Base-by-base conservation (phyloP, 64 coral and sea anemone genomes). In the Stylophora pistillata region DNA sequence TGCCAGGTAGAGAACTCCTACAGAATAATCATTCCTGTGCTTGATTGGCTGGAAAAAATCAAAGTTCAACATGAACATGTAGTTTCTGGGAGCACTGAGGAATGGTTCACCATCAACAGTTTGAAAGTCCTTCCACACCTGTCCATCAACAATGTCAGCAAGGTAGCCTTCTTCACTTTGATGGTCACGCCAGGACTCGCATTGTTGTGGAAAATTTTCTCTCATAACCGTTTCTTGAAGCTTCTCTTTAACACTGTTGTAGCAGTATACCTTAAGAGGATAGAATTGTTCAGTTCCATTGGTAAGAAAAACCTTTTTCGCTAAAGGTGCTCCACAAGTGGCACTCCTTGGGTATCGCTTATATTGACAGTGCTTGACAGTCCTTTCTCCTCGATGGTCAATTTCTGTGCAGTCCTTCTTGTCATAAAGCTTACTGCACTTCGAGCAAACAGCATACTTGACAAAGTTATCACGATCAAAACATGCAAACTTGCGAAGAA, bases 41-140 rank as follows among this genome's bases (percentile, higher is more conserved):
- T 34, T 79, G n/a, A 73, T 79, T 21, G 90, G 84, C 74, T 92
- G 90, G 21, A 92, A 92, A 61, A 73, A 92, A 56, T 87, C 84
- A 1, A 87, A 73, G 73, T 92, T 92, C 53, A 92, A 53, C 10
- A 52, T 76, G 56, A 87, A 87, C 53, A 63, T 84, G 60, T 74
- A 28, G 29, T 71, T 91, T 66, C 29, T 69, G 57, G 61, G 71
- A 61, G 55, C 31, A 26, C 76, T 87, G 3, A 87, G 57, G 54
- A 93, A 93, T 34, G 87, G 76, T 74, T 87, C 41, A 13, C 85
- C 76, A 4, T 87, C 63, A 56, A 78, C 71, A 2, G n/a, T 80
- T 56, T 57, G 54, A 31, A 91, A 91, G 54, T 82, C 71, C 53
- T 56, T 91, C 79, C 79, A 91, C 14, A 61, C 55, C 52, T 55